These are phyloP conservation scores for Scopus umbretta DNA, from an alignment of 2,113 vertebrate species.

Conservation along the genomic window DNA sequence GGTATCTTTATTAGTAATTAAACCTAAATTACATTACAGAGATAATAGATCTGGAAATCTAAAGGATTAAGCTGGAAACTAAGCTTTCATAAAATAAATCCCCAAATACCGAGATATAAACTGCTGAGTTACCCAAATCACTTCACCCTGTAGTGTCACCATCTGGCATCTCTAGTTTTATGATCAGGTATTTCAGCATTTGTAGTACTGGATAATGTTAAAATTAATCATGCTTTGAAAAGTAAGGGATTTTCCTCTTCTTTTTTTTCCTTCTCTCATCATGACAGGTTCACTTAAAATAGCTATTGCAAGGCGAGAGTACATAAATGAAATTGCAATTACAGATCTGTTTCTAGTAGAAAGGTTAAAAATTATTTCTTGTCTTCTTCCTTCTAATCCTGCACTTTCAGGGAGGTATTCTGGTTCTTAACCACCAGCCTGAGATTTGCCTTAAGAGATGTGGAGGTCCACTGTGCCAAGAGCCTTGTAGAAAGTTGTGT, in stretches of 20 bases:
- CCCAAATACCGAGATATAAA: background rate
- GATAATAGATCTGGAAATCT: background rate
- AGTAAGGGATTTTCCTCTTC: background rate
- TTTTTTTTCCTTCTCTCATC: background rate
- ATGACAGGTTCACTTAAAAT: background rate
- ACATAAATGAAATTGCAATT: background rate
- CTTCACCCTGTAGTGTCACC: background rate
- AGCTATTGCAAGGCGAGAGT: background rate
- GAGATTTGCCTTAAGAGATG: background rate
- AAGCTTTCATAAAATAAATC: background rate
- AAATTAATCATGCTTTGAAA: background rate
- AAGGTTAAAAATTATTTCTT: background rate
- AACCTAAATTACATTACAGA: background rate
- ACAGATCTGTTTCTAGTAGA: background rate
- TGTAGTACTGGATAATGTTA: background rate
- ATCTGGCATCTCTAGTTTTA: slow-evolving; percentile 1
- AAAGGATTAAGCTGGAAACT: background rate
- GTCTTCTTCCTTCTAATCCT: background rate
- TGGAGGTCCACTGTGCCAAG: background rate
- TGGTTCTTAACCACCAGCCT: background rate
- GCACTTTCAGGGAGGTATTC: background rate
- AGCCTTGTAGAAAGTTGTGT: background rate
- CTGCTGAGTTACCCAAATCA: background rate
- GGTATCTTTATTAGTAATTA: background rate
- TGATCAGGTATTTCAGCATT: background rate